Conservation (phyloP, 2,797 vertebrate genomes). For the Melanotaenia pygmaea region DNA sequence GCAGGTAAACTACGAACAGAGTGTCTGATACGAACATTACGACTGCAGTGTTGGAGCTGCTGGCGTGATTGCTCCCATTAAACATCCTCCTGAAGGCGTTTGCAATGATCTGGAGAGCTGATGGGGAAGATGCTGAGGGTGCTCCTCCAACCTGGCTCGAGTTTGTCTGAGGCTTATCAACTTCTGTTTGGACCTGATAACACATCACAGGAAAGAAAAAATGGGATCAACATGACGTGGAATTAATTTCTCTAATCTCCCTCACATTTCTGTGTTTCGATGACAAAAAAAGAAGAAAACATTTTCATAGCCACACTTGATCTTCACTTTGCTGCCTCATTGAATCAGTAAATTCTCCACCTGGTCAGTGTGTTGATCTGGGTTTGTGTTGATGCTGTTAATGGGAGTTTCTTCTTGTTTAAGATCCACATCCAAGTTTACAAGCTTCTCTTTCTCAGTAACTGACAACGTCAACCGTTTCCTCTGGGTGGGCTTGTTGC, state of each 20-base stretch:
- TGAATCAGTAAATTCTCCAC: slow-evolving; percentile 26
- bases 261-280: slow-evolving; percentile 27
- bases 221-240: slow-evolving; percentile 23
- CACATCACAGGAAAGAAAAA: slow-evolving; percentile 60
- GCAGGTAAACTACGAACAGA: slow-evolving; percentile 4
- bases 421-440: slow-evolving; percentile 68
- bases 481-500: slow-evolving; percentile 42
- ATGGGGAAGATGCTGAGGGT: slow-evolving; percentile 50
- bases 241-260: slow-evolving; percentile 45
- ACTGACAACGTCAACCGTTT: slow-evolving; percentile 71
- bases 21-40: slow-evolving; percentile 57
- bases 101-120: slow-evolving; percentile 75
- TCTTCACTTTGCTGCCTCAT: not conserved
- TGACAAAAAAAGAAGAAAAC: slow-evolving; percentile 4
- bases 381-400: not conserved
- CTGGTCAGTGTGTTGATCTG: slow-evolving; percentile 32
- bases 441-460: slow-evolving; percentile 76
- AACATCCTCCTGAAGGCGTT: slow-evolving; percentile 78
- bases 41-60: slow-evolving; percentile 56
- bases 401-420: slow-evolving; percentile 30
- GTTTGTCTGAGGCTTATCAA: slow-evolving; percentile 58
- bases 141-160: slow-evolving; percentile 39
- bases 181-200: slow-evolving; percentile 71
- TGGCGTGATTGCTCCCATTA: slow-evolving; percentile 54
- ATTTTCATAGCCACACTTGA: not conserved